Evolutionary conservation across 2,797 vertebrate species (phyloP).

Genomic region (Otus scops): DNA sequence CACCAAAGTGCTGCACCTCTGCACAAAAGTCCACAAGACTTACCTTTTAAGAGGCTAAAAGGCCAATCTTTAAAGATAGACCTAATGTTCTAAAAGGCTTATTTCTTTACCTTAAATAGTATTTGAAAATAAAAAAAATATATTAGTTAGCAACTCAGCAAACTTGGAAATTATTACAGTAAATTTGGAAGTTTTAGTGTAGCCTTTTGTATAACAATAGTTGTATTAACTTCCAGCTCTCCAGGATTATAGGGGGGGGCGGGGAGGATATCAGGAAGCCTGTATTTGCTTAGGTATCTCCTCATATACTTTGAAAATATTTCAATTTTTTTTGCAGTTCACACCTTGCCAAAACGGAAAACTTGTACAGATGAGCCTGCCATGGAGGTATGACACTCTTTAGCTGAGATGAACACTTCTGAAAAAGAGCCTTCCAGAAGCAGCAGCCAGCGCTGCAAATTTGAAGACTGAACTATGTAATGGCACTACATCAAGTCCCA

Average conservation of each 20-base stretch:
- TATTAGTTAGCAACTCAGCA: neutral
- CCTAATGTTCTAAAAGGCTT: neutral
- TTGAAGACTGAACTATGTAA: neutral
- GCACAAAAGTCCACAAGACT: fast-evolving
- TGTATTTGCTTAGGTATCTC: neutral
- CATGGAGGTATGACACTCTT: neutral
- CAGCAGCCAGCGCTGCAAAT: neutral
- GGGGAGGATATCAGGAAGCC: neutral
- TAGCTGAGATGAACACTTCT: neutral
- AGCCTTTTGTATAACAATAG: neutral
- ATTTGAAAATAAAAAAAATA: neutral
- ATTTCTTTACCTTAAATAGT: neutral
- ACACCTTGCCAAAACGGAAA: neutral
- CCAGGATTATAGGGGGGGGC: neutral
- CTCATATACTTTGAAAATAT: neutral
- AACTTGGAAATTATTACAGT: neutral
- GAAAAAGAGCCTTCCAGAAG: neutral
- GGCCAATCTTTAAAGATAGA: neutral
- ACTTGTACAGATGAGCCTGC: neutral
- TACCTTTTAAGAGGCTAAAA: neutral
- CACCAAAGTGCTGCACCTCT: neutral
- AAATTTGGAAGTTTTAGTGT: neutral
- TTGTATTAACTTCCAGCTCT: neutral
- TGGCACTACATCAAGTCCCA: neutral
- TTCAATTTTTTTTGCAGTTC: neutral